Base-by-base conservation (phyloP, 2,888 invertebrate genomes). In the Watsonalla binaria region DNA sequence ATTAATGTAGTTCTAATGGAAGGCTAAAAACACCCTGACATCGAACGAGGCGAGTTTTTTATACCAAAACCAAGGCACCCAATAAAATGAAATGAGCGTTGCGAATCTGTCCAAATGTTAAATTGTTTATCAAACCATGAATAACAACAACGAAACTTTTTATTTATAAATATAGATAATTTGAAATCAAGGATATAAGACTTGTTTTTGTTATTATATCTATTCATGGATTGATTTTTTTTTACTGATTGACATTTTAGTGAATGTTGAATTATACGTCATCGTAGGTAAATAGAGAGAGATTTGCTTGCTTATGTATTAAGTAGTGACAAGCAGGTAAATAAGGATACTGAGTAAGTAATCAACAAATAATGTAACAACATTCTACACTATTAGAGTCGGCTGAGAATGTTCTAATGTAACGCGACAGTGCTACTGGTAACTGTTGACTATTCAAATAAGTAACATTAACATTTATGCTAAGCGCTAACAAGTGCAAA, bases 61-160 rank as follows among this genome's bases (percentile, higher is more conserved):
- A 54, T 52, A 51, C 51, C 39, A 45, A 52, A 47, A 54, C 37
- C 48, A 49, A 53, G 51, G 53, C 47, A 51, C 50, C 55, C 46
- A 51, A 51, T 24, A 24, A 24, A 24, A 42, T 46, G 46, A 52
- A 54, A 54, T 52, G 54, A 58, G 48, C 51, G 54, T 54, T 52
- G 35, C 39, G 13, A 55, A 57, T 53, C 53, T 54, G 58, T 54
- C 53, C 55, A 54, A 58, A 57, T 58, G 51, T 58, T 56, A 53
- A 57, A 56, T 54, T 55, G 53, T 54, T 51, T 60, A 62, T 59
- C 61, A 54, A 57, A 57, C 54, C 57, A 54, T 57, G 58, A 61
- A 59, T 56, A 58, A 52, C 55, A 59, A 56, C 51, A 51, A 60
- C 47, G 51, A 57, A 55, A 61, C 58, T 57, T 57, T 57, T 47